Conservation (phyloP, 2,888 invertebrate species). For the Zhuqinia jingwanae region DNA sequence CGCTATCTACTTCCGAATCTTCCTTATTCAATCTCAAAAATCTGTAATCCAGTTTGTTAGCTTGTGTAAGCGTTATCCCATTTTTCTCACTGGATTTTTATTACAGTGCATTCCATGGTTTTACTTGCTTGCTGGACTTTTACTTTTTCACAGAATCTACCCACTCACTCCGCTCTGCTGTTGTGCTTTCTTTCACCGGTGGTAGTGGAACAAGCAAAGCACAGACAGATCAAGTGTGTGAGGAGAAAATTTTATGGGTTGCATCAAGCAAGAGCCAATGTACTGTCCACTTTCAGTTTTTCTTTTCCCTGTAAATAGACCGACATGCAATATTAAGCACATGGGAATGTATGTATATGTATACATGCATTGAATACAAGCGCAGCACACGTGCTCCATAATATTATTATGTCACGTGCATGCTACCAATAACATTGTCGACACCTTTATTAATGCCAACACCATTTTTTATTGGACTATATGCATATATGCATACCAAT, state of each 20-base stretch:
- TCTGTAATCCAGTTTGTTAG: constrained; percentile 25
- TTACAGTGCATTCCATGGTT: constrained; percentile 2
- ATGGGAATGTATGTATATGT: too few relatives aligned
- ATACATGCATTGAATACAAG: too few relatives aligned
- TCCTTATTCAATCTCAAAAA: constrained; percentile 20
- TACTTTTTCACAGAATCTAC: neutral
- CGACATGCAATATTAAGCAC: too few relatives aligned
- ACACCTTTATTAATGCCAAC: constrained; percentile 36
- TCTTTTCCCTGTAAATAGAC: neutral
- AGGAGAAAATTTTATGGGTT: constrained; percentile 22
- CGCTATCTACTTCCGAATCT: neutral
- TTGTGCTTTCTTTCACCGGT: neutral
- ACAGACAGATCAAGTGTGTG: too few relatives aligned
- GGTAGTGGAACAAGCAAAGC: too few relatives aligned
- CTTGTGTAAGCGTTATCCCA: neutral
- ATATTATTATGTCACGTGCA: constrained; percentile 40
- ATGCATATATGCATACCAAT: too few relatives aligned
- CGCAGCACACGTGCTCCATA: neutral
- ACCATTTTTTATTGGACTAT: constrained; percentile 10
- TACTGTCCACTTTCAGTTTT: neutral
- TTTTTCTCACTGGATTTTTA: constrained; percentile 21
- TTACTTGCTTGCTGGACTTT: neutral
- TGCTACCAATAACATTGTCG: constrained; percentile 5
- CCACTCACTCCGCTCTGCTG: neutral
- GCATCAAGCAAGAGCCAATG: too few relatives aligned